Conservation (phyloP, 2,888 invertebrate genomes). For the Ecliptopera silaceata region DNA sequence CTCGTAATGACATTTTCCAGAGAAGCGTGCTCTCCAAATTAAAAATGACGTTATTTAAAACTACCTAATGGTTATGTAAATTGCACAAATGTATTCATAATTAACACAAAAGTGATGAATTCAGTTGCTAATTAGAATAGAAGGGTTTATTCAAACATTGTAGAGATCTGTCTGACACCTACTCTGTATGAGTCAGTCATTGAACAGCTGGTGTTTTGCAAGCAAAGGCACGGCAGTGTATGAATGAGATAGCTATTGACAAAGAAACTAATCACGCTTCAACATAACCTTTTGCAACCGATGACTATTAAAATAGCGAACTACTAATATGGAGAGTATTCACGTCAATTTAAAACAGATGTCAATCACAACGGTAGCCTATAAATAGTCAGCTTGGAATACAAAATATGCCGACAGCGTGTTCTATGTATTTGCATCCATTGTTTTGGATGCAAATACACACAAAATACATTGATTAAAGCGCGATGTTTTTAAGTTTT, state of each 20-base stretch:
- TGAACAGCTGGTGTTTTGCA: conserved; percentile 68
- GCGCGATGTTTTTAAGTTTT: conserved; percentile 18
- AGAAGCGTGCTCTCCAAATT: conserved; percentile 13
- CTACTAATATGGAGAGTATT: conserved; percentile 3
- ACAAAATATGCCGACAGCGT: conserved; percentile 40
- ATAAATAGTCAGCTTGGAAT: conserved; percentile 45
- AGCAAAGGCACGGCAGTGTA: conserved; percentile 38
- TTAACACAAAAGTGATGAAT: conserved; percentile 7
- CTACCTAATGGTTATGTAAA: conserved; percentile 17
- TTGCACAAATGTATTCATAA: conserved; percentile 18
- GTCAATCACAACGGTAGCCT: conserved; percentile 38
- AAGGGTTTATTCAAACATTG: conserved; percentile 47
- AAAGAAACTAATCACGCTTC: conserved; percentile 28
- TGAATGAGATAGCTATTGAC: conserved; percentile 35
- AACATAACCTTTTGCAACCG: conserved; percentile 12
- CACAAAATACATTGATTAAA: conserved; percentile 41
- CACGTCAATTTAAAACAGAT: conserved; percentile 16
- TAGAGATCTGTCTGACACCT: conserved; percentile 55
- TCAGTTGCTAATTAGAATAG: conserved; percentile 28
- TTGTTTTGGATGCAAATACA: conserved; percentile 51
- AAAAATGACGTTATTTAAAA: conserved; percentile 18
- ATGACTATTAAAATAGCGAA: conserved; percentile 9
- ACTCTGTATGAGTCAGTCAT: conserved; percentile 60
- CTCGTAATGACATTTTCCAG: conserved; percentile 25
- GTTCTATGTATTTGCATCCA: conserved; percentile 46